These are phyloP conservation scores for Hemicordylus capensis DNA, from an alignment of 2,113 vertebrate species.

Conservation along the genomic window DNA sequence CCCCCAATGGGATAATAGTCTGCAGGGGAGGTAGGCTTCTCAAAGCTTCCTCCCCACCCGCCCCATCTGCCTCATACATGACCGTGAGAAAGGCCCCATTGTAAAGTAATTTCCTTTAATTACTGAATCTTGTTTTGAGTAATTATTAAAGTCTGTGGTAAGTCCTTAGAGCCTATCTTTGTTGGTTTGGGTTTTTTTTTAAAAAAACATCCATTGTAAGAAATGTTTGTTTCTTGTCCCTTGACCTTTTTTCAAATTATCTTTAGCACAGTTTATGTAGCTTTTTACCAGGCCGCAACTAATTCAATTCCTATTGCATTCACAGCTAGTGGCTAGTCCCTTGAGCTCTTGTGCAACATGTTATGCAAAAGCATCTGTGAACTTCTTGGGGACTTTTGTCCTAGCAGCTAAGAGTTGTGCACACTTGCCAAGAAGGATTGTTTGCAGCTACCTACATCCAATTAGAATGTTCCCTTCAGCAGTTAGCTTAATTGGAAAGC, in stretches of 20 bases:
- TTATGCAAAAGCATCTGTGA: slow-evolving; percentile 25
- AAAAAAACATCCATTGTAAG: background rate
- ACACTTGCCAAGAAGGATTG: slow-evolving; percentile 8
- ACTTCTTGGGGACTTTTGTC: slow-evolving; percentile 23
- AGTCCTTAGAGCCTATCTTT: background rate
- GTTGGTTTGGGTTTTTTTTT: background rate
- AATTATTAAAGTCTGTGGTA: background rate
- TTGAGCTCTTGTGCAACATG: background rate
- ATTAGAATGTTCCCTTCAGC: slow-evolving; percentile 21
- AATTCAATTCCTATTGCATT: background rate
- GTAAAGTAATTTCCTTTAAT: background rate
- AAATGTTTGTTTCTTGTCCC: background rate
- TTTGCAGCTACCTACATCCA: slow-evolving; percentile 6
- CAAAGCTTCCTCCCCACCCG: no score
- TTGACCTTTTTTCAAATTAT: background rate
- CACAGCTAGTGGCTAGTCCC: background rate
- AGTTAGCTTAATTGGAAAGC: slow-evolving; percentile 19
- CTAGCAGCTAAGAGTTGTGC: background rate
- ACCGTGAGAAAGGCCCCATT: no score
- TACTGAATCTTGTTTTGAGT: background rate
- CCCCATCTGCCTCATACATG: no score
- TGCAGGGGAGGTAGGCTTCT: no score
- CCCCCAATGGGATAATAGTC: no score
- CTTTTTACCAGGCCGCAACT: background rate
- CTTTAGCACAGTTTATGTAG: background rate